Evolutionary conservation across 1,140 invertebrate species (phyloP), one percentile per base, ranked within the genome.

Genomic region (Drosophila pectinifera): DNA sequence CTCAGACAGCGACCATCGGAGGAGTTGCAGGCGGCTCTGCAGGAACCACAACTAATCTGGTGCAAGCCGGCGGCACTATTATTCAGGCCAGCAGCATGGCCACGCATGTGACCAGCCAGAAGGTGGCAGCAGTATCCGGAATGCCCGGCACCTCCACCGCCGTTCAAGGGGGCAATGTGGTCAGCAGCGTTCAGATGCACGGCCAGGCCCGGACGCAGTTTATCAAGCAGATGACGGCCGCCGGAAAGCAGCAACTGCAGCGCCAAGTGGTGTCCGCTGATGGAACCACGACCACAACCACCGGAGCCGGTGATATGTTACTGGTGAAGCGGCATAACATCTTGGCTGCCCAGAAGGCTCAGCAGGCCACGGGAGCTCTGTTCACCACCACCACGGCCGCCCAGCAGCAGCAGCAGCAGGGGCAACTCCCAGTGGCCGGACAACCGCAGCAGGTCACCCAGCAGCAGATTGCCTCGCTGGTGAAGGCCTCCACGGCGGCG

Each of bases 271-370:
- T 95, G 0, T 95, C 96, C 18, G 95, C 96, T n/a, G 93, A 94
- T 20, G 85, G 85, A 10, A 78, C 61, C 2, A 78, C 61, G 4
- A 75, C 45, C 11, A 70, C 65, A 1, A 46, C 70, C 0, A 48
- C 82, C 0, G 78, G 74, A 6, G 31, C 73, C 2, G 78, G 83
- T 2, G 96, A 96, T 84, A 95, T 97, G 93, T 94, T 95, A 10
- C 67, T 96, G 16, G 91, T 96, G 0, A 96, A 96, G 73, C 93
- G 94, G 16, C 95, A 96, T 65, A 93, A 94, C 18, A 94, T 94
- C 26, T 78, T 94, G 41, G 85, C 90, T 2, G 74, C 83, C 31
- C 94, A 94, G 57, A 94, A 95, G 61, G 92, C 92, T 1, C 93
- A 94, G 42, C 51, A 93, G 93, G 39, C 92, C 78, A 49, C 93